Evolutionary conservation across 2,888 invertebrate genomes (phyloP).

Genomic region (Vannuccia rotundouncinata): DNA sequence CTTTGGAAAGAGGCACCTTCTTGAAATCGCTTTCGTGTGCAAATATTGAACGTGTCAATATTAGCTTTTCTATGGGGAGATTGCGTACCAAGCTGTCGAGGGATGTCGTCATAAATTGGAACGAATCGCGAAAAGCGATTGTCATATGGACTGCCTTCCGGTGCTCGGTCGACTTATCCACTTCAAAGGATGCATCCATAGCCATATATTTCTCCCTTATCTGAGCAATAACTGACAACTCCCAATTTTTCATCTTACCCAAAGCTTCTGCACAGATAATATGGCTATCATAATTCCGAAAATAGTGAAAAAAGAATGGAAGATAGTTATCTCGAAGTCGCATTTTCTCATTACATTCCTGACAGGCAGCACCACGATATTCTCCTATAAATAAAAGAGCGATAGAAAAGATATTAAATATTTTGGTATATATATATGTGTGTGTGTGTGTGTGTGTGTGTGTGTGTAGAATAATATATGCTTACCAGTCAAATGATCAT

Average conservation of each 20-base stretch:
- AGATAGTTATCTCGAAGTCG: not conserved
- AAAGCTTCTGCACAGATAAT: not conserved
- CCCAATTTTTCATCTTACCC: not conserved
- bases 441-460: too few species aligned
- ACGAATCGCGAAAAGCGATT: not conserved
- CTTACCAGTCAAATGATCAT: not conserved
- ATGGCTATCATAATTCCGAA: not conserved
- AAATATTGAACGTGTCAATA: not conserved
- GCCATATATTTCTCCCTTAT: not conserved
- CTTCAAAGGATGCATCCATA: not conserved
- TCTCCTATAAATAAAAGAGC: not conserved
- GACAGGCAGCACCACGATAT: constrained; percentile 5
- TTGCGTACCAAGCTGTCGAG: not conserved
- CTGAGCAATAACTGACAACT: not conserved
- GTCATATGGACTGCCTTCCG: not conserved
- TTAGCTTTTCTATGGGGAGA: not conserved
- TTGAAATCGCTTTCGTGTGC: not conserved
- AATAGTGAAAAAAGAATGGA: not conserved
- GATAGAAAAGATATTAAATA: not conserved
- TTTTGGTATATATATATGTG: not conserved
- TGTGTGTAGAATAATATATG: not conserved
- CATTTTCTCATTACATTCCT: not conserved
- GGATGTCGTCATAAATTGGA: not conserved
- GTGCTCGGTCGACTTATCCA: not conserved
- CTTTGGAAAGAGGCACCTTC: not conserved